Evolutionary conservation across 2,113 vertebrate genomes (phyloP).

Genomic region (Seriola aureovittata): DNA sequence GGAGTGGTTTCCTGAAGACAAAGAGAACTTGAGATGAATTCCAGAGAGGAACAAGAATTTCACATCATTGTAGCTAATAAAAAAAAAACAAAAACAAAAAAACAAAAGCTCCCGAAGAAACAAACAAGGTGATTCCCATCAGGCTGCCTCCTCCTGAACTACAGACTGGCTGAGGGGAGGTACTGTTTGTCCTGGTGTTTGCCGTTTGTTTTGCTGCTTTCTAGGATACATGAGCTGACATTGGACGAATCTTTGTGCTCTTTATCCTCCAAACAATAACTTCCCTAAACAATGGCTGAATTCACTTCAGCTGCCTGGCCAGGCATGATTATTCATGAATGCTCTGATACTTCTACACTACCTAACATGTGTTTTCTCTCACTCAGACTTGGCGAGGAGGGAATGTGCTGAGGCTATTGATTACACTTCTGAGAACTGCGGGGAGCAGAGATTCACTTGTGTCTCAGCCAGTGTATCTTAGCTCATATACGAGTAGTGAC

Average conservation of each 20-base stretch:
- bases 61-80: neutral
- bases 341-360: conserved; percentile 13
- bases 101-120: neutral
- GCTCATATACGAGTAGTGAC: conserved; percentile 22
- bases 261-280: conserved; percentile 13
- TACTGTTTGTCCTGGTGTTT: neutral
- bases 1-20: neutral
- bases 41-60: neutral
- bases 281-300: conserved; percentile 17
- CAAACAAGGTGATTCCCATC: neutral
- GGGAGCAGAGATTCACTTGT: conserved; percentile 5
- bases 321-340: neutral
- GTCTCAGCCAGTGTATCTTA: conserved; percentile 10
- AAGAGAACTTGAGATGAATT: neutral
- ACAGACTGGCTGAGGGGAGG: neutral
- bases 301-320: neutral
- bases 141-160: neutral
- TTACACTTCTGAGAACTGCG: conserved; percentile 25
- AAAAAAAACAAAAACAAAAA: conserved; percentile 1
- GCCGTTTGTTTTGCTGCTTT: conserved; percentile 47
- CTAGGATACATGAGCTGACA: conserved; percentile 33
- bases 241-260: neutral
- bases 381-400: neutral
- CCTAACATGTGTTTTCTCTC: conserved; percentile 54
- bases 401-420: conserved; percentile 37